These are phyloP conservation scores for Myioborus miniatus DNA, from an alignment of 2,797 vertebrate species.

Conservation along the genomic window DNA sequence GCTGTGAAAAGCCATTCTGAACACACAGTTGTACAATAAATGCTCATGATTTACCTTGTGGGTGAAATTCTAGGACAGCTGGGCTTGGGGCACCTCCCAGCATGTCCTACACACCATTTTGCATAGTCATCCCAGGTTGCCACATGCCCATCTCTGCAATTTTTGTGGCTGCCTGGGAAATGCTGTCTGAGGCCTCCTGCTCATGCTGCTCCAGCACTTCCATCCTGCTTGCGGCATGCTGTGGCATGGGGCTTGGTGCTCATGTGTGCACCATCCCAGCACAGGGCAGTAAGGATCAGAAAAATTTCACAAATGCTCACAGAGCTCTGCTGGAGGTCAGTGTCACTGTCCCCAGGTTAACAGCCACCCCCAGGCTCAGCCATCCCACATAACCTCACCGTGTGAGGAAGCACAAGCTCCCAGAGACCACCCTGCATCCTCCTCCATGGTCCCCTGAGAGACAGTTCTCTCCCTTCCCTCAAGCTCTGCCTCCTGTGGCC, in stretches of 20 bases:
- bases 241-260: not conserved
- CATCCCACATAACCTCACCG: accelerated
- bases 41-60: not conserved
- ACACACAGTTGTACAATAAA: not conserved
- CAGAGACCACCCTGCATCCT: not conserved
- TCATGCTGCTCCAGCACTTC: not conserved
- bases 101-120: not conserved
- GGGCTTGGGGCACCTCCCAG: not conserved
- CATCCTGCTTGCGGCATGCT: not conserved
- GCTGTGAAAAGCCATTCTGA: not conserved
- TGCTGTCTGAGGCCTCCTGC: not conserved
- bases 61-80: not conserved
- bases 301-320: not conserved
- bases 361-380: not conserved
- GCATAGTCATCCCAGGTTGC: not conserved
- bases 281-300: not conserved
- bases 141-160: not conserved
- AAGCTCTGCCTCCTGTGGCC: not conserved
- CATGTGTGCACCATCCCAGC: accelerated
- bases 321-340: not conserved
- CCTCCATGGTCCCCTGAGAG: not conserved
- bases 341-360: not conserved
- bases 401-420: not conserved
- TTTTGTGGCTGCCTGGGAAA: not conserved
- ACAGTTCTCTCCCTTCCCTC: not conserved